A percentile compares a stretch with the other conserved stretches of the same genome.
Evolutionary conservation across 2,113 vertebrate genomes (phyloP).

Genomic region (Xiphophorus couchianus): DNA sequence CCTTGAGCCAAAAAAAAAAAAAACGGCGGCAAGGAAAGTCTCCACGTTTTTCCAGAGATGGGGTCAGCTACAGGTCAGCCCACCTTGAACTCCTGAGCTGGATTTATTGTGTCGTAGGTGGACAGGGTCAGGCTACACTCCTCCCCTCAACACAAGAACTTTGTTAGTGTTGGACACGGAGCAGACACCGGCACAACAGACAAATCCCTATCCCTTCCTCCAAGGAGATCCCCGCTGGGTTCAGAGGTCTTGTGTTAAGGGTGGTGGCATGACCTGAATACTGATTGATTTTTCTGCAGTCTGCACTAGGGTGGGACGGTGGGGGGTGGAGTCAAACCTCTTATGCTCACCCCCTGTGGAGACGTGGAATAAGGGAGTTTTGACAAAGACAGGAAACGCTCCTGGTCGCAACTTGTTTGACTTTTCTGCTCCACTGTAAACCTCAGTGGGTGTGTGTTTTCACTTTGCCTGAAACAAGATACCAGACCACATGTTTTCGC

Average conservation of each 20-base stretch:
- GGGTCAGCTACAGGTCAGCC: constrained; percentile 60
- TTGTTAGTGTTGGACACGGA: constrained; percentile 65
- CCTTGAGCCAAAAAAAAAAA: neutral
- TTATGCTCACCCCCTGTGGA: constrained; percentile 41
- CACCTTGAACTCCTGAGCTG: constrained; percentile 65
- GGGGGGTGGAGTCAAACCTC: constrained; percentile 49
- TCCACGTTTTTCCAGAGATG: constrained; percentile 34
- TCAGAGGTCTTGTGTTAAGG: constrained; percentile 68
- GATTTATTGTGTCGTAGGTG: constrained; percentile 63
- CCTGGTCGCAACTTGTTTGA: constrained; percentile 37
- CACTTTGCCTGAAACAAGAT: constrained; percentile 69
- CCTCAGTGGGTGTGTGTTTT: constrained; percentile 48
- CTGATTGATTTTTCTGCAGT: constrained; percentile 72
- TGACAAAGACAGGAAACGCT: constrained; percentile 23
- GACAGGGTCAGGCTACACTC: constrained; percentile 47
- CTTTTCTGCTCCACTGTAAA: constrained; percentile 27
- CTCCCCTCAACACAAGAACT: constrained; percentile 51
- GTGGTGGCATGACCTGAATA: constrained; percentile 59
- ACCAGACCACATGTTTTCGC: constrained; percentile 65
- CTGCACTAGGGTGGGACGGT: neutral
- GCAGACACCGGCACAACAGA: constrained; percentile 54
- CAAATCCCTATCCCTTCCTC: constrained; percentile 62
- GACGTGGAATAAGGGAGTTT: constrained; percentile 33
- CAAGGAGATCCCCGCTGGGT: constrained; percentile 47
- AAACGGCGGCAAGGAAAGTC: neutral